A percentile compares a stretch with the other conserved stretches of the same genome.
Conservation (phyloP, 2,797 vertebrate species). For the Pelochelys cantorii region DNA sequence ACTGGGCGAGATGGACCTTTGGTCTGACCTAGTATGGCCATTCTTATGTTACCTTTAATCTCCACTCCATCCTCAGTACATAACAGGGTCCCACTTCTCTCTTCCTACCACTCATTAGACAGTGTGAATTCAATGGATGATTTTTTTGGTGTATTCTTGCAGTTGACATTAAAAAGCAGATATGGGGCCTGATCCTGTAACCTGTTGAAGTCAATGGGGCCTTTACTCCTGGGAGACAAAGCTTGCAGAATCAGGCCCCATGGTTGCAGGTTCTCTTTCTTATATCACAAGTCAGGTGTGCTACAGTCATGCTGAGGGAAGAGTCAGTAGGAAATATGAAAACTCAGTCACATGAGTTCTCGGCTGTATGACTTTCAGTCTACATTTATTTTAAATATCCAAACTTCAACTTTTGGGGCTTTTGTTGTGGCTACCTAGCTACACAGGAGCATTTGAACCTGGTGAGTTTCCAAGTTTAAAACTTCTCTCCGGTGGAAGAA, state of each 20-base stretch:
- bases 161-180: neutral
- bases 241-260: neutral
- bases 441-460: neutral
- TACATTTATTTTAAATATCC: slow-evolving; percentile 13
- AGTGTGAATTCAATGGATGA: neutral
- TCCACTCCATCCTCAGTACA: neutral
- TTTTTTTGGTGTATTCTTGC: neutral
- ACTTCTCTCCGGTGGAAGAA: neutral
- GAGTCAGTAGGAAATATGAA: neutral
- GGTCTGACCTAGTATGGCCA: too few species aligned
- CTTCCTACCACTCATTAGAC: neutral
- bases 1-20: too few species aligned
- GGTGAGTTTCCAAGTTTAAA: neutral
- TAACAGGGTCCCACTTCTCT: neutral
- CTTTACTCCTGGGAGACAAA: neutral
- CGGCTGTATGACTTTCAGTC: neutral
- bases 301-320: neutral
- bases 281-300: neutral
- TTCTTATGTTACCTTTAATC: neutral
- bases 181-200: fast-evolving
- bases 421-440: neutral
- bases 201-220: neutral
- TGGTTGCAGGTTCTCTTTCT: neutral
- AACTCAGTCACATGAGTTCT: neutral
- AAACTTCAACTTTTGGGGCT: neutral